Conservation (phyloP, 2,888 invertebrate genomes). For the Drosophila hawaiiensis region DNA sequence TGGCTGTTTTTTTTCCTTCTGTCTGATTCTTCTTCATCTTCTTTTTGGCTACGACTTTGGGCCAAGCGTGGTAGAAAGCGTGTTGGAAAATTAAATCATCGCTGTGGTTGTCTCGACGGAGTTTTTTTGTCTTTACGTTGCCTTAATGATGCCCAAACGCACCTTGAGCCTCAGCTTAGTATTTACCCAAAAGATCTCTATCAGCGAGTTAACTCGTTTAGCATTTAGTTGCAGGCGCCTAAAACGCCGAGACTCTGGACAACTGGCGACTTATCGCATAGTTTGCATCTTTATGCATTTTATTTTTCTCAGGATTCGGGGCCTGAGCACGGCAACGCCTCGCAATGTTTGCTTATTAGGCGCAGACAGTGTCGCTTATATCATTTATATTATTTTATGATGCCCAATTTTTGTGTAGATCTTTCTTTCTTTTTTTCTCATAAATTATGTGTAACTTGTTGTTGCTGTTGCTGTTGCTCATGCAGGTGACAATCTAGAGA, state of each 20-base stretch:
- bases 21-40: background rate
- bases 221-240: constrained; percentile 84
- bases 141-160: constrained; percentile 76
- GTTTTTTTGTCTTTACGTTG: constrained; percentile 36
- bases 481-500: constrained; percentile 69
- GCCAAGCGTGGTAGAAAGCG: constrained; percentile 67
- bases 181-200: constrained; percentile 80
- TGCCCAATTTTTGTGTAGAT: constrained; percentile 32
- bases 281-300: constrained; percentile 66
- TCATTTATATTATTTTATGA: constrained; percentile 81
- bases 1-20: constrained; percentile 39
- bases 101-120: constrained; percentile 48
- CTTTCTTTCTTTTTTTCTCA: constrained; percentile 35
- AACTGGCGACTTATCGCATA: constrained; percentile 61
- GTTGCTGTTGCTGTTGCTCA: constrained; percentile 48
- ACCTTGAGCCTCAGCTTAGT: constrained; percentile 73
- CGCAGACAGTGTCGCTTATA: constrained; percentile 81
- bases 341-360: constrained; percentile 64
- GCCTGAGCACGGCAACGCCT: constrained; percentile 61
- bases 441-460: constrained; percentile 70
- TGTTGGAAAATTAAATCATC: constrained; percentile 82
- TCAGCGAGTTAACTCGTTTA: constrained; percentile 83
- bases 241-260: constrained; percentile 29
- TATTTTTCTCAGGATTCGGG: constrained; percentile 58
- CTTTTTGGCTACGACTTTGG: constrained; percentile 51